Base-by-base conservation (phyloP, 1,140 invertebrate genomes). In the Calliopsis andreniformis region DNA sequence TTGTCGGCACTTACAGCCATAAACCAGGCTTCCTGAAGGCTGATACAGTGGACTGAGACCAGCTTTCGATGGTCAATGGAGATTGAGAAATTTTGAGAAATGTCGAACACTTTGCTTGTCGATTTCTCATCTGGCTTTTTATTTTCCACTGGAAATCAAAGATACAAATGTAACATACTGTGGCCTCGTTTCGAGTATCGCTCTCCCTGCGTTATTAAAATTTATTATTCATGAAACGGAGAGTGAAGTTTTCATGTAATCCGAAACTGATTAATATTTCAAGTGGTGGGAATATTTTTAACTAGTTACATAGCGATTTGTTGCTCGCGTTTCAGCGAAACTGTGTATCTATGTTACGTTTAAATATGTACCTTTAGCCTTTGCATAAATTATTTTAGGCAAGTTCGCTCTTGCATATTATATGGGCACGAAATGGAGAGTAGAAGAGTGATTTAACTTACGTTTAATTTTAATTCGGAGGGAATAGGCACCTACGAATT, bases 281-380 rank as follows among this genome's bases (percentile, higher is more conserved):
- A 56, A 7, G 10, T 16, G 25, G 25, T 3, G 14, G 18, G 25
- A 62, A 47, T 18, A 45, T 35, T 73, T 35, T 35, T 28, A 32
- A 64, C 25, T 20, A 25, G 70, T 73, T 64, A 55, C 61, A 64
- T 35, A 25, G 70, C 39, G 49, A 73, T 66, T 56, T 66, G 53
- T 28, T 23, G n/a, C 42, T 45, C 18, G 39, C 20, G 39, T 20
- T 42, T 28, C 51, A 72, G 64, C 53, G 23, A 64, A 64, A 42
- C 25, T n/a, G 49, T 35, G 4, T 4, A 5, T 7, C 8, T 14
- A 20, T 12, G 0, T 18, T 8, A 2, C 3, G 8, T 25, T 67
- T 47, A 67, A 75, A 67, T 56, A 67, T 75, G 35, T 6, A 66
- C 2, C 61, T 16, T n/a, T 47, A 30, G 43, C 20, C 23, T 25